Evolutionary conservation across 2,797 vertebrate species (phyloP).

Genomic region (Crax fasciolata): DNA sequence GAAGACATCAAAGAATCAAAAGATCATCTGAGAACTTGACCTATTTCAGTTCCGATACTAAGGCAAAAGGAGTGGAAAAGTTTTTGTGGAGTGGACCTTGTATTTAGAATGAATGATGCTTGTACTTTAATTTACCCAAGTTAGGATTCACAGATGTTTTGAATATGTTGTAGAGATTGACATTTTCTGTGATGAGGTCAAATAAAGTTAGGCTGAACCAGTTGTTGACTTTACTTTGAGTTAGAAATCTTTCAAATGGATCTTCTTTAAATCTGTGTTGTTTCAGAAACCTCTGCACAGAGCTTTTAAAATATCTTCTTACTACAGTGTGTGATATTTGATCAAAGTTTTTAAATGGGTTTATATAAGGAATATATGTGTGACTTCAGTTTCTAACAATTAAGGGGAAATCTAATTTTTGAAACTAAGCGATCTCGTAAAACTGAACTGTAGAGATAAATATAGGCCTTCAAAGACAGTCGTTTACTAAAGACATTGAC

Average conservation of each 20-base stretch:
- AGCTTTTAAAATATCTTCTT: not conserved
- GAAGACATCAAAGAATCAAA: not conserved
- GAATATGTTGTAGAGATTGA: not conserved
- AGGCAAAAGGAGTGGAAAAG: rapidly evolving
- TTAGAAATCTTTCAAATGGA: not conserved
- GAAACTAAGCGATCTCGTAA: not conserved
- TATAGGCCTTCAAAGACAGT: not conserved
- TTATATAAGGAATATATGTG: not conserved
- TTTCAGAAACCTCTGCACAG: not conserved
- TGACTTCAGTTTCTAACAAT: not conserved
- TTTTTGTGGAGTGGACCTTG: not conserved
- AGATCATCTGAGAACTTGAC: not conserved
- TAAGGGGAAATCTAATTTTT: not conserved
- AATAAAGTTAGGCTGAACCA: not conserved
- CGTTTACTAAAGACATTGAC: not conserved
- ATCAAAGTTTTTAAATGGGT: not conserved
- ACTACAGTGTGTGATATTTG: not conserved
- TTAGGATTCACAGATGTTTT: not conserved
- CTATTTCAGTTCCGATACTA: not conserved
- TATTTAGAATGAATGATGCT: not conserved
- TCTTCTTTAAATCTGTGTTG: not conserved
- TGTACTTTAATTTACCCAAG: not conserved
- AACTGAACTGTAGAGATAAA: not conserved
- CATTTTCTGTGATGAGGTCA: not conserved
- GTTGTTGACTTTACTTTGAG: not conserved